A percentile compares a stretch with the other conserved stretches of the same genome.
These are phyloP conservation scores for Sylvietta virens DNA, from an alignment of 2,113 vertebrate genomes.

Conservation along the genomic window DNA sequence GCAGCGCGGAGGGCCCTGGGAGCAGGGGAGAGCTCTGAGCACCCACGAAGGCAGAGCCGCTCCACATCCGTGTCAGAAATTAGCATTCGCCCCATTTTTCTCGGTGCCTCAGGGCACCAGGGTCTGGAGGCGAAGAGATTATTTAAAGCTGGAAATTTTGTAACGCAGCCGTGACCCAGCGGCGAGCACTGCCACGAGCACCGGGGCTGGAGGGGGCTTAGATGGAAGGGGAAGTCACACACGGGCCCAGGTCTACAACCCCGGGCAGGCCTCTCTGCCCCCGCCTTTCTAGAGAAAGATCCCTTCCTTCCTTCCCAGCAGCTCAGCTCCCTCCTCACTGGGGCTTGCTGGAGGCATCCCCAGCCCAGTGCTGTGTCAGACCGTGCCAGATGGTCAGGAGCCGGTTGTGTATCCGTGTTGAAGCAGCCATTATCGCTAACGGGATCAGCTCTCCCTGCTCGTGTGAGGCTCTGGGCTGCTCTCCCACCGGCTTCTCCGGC, in stretches of 20 bases:
- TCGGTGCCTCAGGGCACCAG: neutral
- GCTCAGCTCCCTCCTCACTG: neutral
- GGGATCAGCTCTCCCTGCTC: neutral
- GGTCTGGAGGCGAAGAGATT: neutral
- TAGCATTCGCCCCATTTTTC: neutral
- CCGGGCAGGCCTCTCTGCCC: neutral
- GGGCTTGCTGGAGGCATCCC: neutral
- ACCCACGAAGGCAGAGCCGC: neutral
- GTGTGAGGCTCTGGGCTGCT: accelerated
- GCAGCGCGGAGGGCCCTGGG: neutral
- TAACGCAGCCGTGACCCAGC: neutral
- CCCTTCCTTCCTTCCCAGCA: neutral
- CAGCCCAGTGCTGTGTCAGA: neutral
- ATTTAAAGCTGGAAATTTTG: neutral
- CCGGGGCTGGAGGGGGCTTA: accelerated
- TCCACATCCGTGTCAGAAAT: neutral
- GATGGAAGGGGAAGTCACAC: accelerated
- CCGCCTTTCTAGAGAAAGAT: neutral
- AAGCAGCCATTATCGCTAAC: neutral
- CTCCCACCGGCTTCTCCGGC: neutral
- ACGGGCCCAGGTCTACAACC: accelerated
- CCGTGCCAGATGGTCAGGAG: neutral
- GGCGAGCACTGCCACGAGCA: neutral
- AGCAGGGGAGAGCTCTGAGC: neutral
- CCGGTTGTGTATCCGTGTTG: accelerated